Evolutionary conservation across 2,888 invertebrate species (phyloP).

Genomic region (Buathra laborator): DNA sequence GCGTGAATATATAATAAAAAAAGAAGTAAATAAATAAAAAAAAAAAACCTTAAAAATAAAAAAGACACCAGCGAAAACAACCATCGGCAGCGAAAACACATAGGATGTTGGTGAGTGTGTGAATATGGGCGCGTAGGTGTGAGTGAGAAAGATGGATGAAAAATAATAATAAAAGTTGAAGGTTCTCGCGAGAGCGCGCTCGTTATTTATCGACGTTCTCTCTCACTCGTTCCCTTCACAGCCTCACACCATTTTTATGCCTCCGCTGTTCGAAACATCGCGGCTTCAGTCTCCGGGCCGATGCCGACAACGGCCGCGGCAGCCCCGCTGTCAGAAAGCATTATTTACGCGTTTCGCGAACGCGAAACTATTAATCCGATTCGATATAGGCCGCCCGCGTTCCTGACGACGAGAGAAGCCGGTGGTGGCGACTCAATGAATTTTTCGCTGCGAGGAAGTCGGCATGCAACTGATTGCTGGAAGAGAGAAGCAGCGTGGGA

Average conservation of each 20-base stretch:
- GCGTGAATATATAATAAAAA: constrained; percentile 40
- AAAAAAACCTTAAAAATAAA: neutral
- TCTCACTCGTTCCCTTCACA: constrained; percentile 55
- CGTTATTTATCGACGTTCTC: constrained; percentile 80
- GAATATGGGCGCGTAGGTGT: constrained; percentile 62
- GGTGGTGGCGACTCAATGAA: neutral
- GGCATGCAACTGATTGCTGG: neutral
- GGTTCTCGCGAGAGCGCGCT: constrained; percentile 73
- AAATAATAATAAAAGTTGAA: constrained; percentile 75
- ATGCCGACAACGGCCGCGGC: constrained; percentile 36
- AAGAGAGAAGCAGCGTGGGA: neutral
- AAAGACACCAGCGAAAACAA: constrained; percentile 42
- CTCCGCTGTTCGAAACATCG: constrained; percentile 21
- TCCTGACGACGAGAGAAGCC: neutral
- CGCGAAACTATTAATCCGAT: constrained; percentile 76
- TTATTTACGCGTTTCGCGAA: constrained; percentile 79
- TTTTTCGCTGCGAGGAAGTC: neutral
- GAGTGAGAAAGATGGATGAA: constrained; percentile 28
- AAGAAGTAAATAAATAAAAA: neutral
- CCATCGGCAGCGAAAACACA: neutral
- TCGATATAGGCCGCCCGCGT: constrained; percentile 70
- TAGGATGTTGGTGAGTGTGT: neutral
- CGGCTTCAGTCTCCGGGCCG: constrained; percentile 36
- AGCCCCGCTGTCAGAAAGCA: constrained; percentile 75
- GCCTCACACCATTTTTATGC: constrained; percentile 6